phyloP scores from a whole-genome alignment of 1,140 invertebrate species.

The Sarcophaga peregrina region DNA sequence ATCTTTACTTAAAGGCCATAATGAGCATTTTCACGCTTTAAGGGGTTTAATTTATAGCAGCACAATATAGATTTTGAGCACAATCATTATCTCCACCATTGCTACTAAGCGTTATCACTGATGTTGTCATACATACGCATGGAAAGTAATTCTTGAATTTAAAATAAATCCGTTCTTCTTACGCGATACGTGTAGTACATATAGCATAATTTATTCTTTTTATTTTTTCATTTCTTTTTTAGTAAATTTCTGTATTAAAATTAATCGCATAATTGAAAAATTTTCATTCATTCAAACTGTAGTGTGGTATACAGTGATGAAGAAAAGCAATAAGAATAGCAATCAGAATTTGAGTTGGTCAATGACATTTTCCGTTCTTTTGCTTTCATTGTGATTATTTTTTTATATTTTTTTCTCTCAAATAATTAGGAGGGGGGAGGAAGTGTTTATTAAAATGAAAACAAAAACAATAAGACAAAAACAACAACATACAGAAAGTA shows the following conservation, averaged over 20 bases:
- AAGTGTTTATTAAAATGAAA: background rate
- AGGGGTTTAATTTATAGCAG: background rate
- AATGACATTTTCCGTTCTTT: background rate
- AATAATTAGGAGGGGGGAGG: slow-evolving; percentile 11
- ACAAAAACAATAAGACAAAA: background rate
- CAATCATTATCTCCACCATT: background rate
- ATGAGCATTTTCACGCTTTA: background rate
- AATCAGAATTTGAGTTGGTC: background rate
- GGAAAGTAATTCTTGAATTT: background rate
- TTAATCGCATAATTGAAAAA: too few relatives aligned
- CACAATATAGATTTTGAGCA: background rate
- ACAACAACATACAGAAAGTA: background rate
- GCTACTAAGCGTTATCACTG: background rate
- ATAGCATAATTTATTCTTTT: too few relatives aligned
- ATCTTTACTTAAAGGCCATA: too few relatives aligned
- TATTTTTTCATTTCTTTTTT: too few relatives aligned
- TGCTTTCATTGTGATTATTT: background rate
- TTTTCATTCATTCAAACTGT: too few relatives aligned
- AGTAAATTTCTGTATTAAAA: too few relatives aligned
- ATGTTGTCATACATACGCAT: background rate
- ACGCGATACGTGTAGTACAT: too few relatives aligned
- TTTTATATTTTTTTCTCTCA: background rate
- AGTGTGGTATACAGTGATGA: too few relatives aligned
- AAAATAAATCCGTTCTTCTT: too few relatives aligned
- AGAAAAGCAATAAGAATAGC: background rate